These are phyloP conservation scores for Aurelia aurita DNA, from an alignment of 30 jellyfish, hydroid and myxozoan genomes.

Conservation along the genomic window DNA sequence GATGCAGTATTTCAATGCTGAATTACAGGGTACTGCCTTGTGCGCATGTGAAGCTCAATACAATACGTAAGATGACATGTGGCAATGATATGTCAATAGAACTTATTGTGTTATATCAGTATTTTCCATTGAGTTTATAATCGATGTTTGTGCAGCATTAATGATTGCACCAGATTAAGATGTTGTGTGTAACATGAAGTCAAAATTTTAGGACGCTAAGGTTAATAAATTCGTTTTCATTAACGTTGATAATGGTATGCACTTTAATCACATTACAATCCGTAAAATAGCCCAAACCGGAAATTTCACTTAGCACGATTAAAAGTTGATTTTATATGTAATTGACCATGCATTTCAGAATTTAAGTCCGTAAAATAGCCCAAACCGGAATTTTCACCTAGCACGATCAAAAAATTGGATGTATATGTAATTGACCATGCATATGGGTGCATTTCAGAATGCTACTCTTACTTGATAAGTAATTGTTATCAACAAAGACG, in stretches of 20 bases:
- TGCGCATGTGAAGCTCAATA: conserved; percentile 24
- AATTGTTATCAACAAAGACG: no score
- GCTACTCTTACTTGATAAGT: no score
- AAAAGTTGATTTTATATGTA: no score
- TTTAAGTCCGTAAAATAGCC: conserved; percentile 2
- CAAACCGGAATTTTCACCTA: no score
- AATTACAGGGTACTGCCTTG: conserved; percentile 29
- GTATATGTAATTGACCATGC: no score
- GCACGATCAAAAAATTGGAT: no score
- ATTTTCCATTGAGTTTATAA: neutral
- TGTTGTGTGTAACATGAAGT: neutral
- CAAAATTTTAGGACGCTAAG: neutral
- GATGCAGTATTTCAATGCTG: conserved; percentile 30
- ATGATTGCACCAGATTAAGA: neutral
- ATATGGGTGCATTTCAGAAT: no score
- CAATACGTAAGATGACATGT: neutral
- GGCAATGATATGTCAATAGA: neutral
- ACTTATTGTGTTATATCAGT: neutral
- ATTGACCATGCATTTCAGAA: no score
- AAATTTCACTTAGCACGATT: no score
- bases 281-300: no score
- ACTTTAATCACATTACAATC: conserved; percentile 1
- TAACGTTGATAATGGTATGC: neutral
- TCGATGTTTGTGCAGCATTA: neutral
- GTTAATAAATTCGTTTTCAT: neutral